Evolutionary conservation across 2,888 invertebrate genomes (phyloP).

Genomic region (Parelbella ahira): DNA sequence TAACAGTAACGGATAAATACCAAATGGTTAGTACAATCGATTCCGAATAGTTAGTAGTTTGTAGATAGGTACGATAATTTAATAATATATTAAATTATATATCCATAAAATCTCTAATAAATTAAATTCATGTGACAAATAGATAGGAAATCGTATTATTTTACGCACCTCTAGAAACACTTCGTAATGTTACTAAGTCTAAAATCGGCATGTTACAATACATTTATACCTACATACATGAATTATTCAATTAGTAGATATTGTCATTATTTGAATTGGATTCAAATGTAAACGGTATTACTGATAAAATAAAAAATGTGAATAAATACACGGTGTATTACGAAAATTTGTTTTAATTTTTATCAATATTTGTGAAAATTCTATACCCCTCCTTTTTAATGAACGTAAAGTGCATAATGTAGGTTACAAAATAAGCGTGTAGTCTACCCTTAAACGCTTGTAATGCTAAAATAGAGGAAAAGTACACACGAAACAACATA

Average conservation of each 20-base stretch:
- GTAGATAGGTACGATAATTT: constrained; percentile 34
- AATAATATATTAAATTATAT: constrained; percentile 5
- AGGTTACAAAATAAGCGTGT: too few species aligned
- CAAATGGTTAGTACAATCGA: too few species aligned
- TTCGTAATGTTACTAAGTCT: constrained; percentile 7
- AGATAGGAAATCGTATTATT: constrained; percentile 18
- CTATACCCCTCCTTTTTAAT: too few species aligned
- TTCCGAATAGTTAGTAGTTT: too few species aligned
- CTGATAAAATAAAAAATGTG: constrained; percentile 39
- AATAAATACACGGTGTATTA: constrained; percentile 37
- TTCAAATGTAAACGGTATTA: constrained; percentile 40
- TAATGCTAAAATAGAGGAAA: too few species aligned
- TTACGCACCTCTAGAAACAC: constrained; percentile 15
- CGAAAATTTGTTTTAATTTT: constrained; percentile 23
- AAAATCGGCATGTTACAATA: constrained; percentile 27
- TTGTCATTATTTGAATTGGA: constrained; percentile 39
- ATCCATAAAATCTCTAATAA: background rate
- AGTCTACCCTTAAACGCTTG: too few species aligned
- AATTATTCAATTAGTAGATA: constrained; percentile 30
- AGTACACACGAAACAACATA: too few species aligned
- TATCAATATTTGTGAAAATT: background rate
- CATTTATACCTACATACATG: constrained; percentile 21
- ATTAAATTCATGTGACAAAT: constrained; percentile 15
- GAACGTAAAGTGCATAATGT: too few species aligned
- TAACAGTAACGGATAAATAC: too few species aligned